These are phyloP conservation scores for Sylvietta virens DNA, from an alignment of 2,113 vertebrate species.

Conservation along the genomic window DNA sequence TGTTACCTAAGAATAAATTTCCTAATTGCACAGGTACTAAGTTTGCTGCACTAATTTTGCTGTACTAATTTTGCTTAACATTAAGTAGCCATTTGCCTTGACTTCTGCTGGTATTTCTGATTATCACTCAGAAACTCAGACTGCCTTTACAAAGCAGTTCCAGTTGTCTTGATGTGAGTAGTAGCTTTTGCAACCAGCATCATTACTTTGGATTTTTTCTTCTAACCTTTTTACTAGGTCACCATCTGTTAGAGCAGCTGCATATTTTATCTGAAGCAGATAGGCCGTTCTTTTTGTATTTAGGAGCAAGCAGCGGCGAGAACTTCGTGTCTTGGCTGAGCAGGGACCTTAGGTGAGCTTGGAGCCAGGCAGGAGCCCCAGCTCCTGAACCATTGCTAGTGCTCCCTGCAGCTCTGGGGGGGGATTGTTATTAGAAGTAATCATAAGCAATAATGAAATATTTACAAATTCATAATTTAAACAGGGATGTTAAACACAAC, in stretches of 20 bases:
- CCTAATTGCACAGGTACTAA: not conserved
- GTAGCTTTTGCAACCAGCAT: not conserved
- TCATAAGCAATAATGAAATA: not conserved
- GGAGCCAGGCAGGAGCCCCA: not conserved
- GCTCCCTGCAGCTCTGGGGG: not conserved
- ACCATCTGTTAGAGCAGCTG: conserved; percentile 25
- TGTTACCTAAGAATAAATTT: not conserved
- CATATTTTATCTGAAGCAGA: not conserved
- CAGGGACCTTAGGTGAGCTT: not conserved
- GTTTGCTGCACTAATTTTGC: not conserved
- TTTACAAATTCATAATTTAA: not conserved
- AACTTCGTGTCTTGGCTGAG: not conserved
- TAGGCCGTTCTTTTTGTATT: not conserved
- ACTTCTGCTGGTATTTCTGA: not conserved
- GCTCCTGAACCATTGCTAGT: accelerated
- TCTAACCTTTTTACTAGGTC: not conserved
- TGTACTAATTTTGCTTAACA: too few relatives aligned
- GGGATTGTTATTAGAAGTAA: not conserved
- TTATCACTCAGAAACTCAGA: not conserved
- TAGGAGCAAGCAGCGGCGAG: not conserved
- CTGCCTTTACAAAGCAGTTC: not conserved
- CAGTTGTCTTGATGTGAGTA: not conserved
- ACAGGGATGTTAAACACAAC: not conserved
- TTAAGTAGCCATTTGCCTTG: not conserved
- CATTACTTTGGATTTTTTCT: not conserved